phyloP scores from a whole-genome alignment of 2,888 invertebrate species.

The Drosophila pseudotakahashii region DNA sequence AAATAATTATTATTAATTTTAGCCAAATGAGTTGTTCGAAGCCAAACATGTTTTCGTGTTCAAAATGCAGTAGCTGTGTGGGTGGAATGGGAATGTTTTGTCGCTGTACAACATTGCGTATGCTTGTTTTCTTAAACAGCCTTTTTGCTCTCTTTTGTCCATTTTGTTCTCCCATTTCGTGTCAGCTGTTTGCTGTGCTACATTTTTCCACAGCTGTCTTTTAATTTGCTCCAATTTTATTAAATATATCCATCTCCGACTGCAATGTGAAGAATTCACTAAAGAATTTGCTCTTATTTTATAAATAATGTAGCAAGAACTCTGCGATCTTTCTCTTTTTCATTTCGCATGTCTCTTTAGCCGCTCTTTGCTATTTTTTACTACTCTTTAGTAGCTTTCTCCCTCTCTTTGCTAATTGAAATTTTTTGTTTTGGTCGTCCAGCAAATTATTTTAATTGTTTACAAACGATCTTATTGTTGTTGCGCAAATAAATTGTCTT shows the following conservation, averaged over 20 bases:
- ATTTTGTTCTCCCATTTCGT: slow-evolving; percentile 4
- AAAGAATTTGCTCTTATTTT: slow-evolving; percentile 40
- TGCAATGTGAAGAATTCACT: slow-evolving; percentile 40
- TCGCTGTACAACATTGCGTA: slow-evolving; percentile 63
- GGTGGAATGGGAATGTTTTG: slow-evolving; percentile 46
- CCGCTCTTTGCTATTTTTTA: slow-evolving; percentile 7
- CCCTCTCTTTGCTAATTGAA: slow-evolving; percentile 45
- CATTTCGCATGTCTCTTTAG: slow-evolving; percentile 18
- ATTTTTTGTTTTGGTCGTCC: slow-evolving; percentile 42
- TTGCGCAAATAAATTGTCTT: slow-evolving; percentile 58
- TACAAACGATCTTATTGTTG: slow-evolving; percentile 62
- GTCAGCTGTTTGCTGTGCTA: slow-evolving; percentile 73
- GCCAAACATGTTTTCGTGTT: slow-evolving; percentile 19
- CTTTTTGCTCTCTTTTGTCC: slow-evolving; percentile 41
- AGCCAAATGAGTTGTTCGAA: slow-evolving; percentile 41
- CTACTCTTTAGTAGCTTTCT: slow-evolving; percentile 9
- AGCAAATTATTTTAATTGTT: slow-evolving; percentile 76
- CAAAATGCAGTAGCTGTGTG: slow-evolving; percentile 35
- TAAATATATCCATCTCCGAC: slow-evolving; percentile 14
- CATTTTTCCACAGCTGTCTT: slow-evolving; percentile 38
- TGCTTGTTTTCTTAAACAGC: slow-evolving; percentile 47
- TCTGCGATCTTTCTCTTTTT: slow-evolving; percentile 9
- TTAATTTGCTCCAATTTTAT: slow-evolving; percentile 46
- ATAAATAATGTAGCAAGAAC: slow-evolving; percentile 59
- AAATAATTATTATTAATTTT: slow-evolving; percentile 61